Percentiles rank a stretch among this genome's conserved stretches.
These are phyloP conservation scores for Bathynomus jamesi DNA, from an alignment of 1,140 invertebrate species.

Conservation along the genomic window DNA sequence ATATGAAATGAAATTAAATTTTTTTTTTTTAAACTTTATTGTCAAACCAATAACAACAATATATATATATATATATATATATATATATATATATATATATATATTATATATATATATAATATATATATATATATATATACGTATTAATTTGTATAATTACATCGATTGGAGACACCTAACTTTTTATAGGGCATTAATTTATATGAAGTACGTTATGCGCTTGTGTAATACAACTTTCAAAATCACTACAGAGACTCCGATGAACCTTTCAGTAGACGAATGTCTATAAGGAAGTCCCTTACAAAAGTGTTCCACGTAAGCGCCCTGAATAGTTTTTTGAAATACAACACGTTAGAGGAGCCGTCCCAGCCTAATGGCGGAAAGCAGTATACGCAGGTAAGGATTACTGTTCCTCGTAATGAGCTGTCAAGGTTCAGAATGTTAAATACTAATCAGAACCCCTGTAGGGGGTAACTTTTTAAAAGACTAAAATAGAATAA, in stretches of 20 bases:
- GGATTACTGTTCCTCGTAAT: too few relatives aligned
- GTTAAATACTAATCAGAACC: too few relatives aligned
- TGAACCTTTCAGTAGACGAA: neutral
- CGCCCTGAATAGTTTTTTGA: neutral
- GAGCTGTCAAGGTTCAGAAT: too few relatives aligned
- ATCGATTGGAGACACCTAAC: too few relatives aligned
- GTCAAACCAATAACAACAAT: too few relatives aligned
- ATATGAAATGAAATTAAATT: slow-evolving; percentile 1
- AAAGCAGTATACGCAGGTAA: neutral
- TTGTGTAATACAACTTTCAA: too few relatives aligned
- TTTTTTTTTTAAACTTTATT: too few relatives aligned
- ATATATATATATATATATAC: slow-evolving; percentile 1
- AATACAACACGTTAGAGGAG: neutral
- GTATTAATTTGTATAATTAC: neutral
- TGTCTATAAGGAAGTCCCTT: neutral
- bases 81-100: neutral
- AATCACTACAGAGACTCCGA: neutral
- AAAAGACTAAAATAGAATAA: too few relatives aligned
- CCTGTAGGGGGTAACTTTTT: too few relatives aligned
- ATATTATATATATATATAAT: slow-evolving; percentile 1
- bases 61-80: slow-evolving; percentile 8
- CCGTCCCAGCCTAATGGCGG: neutral
- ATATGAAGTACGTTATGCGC: too few relatives aligned
- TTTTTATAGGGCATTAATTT: too few relatives aligned
- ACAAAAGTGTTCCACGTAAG: neutral